phyloP scores from a whole-genome alignment of 1,140 invertebrate genomes.

The Elysia chlorotica region DNA sequence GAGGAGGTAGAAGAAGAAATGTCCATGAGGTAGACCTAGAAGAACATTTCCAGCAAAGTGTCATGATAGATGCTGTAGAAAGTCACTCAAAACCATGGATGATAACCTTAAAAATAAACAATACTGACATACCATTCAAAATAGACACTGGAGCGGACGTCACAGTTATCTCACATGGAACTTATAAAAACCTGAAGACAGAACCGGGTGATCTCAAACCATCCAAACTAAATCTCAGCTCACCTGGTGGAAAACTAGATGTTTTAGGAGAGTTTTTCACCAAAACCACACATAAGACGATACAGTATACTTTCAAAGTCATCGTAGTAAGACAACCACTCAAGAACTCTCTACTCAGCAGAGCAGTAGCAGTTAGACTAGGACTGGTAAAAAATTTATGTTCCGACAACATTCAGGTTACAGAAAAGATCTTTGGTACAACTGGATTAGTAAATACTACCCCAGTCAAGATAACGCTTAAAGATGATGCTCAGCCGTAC shows the following conservation, averaged over 20 bases:
- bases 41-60: background rate
- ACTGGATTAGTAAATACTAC: no score
- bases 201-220: background rate
- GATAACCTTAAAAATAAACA: background rate
- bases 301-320: background rate
- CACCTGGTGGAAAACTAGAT: no score
- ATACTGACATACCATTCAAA: slow-evolving; percentile 8
- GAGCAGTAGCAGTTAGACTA: background rate
- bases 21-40: no score
- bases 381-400: background rate
- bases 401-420: no score
- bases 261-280: no score
- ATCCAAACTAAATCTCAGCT: background rate
- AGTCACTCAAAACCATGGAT: background rate
- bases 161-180: background rate
- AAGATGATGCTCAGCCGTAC: slow-evolving; percentile 12
- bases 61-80: background rate
- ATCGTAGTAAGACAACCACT: background rate
- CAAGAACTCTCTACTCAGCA: background rate
- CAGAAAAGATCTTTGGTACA: no score
- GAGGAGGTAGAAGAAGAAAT: background rate
- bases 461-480: background rate
- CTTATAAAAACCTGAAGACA: background rate
- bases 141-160: slow-evolving; percentile 25
- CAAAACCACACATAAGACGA: no score